Conservation (phyloP, 2,797 vertebrate genomes). For the Novumbra hubbsi region DNA sequence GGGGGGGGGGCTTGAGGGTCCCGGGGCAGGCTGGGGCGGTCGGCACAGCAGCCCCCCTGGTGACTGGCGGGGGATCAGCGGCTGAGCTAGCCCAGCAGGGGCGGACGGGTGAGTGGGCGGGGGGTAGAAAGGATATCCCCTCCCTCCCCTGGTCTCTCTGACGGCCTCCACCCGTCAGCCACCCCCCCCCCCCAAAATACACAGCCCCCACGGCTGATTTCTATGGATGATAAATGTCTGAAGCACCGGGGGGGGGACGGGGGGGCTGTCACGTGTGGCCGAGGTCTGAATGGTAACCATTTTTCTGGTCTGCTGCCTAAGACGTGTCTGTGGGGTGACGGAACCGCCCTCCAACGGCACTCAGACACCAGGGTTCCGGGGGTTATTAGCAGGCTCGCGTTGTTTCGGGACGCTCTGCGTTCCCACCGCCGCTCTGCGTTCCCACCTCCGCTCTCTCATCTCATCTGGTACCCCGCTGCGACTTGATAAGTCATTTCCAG, state of each 20-base stretch:
- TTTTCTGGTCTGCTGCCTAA: slow-evolving; percentile 33
- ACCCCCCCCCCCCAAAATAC: slow-evolving; percentile 13
- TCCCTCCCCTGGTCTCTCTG: slow-evolving; percentile 38
- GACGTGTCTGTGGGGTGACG: slow-evolving; percentile 47
- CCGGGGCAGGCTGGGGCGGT: slow-evolving; percentile 28
- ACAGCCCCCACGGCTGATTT: slow-evolving; percentile 48
- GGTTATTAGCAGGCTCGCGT: slow-evolving; percentile 26
- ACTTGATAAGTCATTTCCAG: slow-evolving; percentile 58
- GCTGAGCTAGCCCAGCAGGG: slow-evolving; percentile 54
- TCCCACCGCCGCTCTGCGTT: not conserved
- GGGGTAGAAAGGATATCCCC: not conserved
- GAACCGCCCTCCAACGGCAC: slow-evolving; percentile 36
- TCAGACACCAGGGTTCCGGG: slow-evolving; percentile 7
- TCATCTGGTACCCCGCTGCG: slow-evolving; percentile 55
- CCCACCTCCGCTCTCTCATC: slow-evolving; percentile 55
- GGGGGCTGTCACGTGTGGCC: slow-evolving; percentile 36
- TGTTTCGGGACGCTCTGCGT: slow-evolving; percentile 28
- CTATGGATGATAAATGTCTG: slow-evolving; percentile 59
- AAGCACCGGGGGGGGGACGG: slow-evolving; percentile 16
- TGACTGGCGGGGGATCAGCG: slow-evolving; percentile 52
- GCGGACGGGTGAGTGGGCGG: slow-evolving; percentile 37
- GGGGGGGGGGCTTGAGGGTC: slow-evolving; percentile 14
- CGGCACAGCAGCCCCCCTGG: slow-evolving; percentile 53
- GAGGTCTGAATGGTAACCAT: slow-evolving; percentile 9
- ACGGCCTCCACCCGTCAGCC: slow-evolving; percentile 64